Conservation (phyloP, 1,140 invertebrate species). For the Maconellicoccus hirsutus region DNA sequence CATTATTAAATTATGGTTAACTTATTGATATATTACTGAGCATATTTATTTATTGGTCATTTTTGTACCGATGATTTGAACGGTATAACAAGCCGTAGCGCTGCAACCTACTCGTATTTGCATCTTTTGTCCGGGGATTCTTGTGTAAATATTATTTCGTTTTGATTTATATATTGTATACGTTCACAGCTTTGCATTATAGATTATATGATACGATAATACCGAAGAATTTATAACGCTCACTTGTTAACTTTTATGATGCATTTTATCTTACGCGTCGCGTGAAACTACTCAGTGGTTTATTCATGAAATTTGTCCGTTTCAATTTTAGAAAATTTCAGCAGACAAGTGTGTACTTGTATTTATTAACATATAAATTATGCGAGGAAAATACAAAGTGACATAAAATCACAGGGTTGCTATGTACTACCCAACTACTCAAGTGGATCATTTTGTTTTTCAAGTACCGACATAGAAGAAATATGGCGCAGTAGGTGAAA, state of each 20-base stretch:
- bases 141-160: constrained; percentile 20
- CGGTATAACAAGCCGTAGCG: background rate
- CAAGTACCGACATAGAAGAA: no score
- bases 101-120: constrained; percentile 19
- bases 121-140: constrained; percentile 12
- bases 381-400: no score
- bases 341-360: background rate
- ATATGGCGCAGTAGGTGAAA: no score
- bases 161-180: constrained; percentile 18
- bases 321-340: background rate
- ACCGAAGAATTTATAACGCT: constrained; percentile 9
- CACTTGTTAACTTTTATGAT: background rate
- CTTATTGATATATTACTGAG: constrained; percentile 16
- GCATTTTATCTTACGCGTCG: background rate
- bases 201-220: constrained; percentile 20
- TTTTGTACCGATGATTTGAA: background rate
- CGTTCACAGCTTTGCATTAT: constrained; percentile 20
- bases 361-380: no score
- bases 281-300: background rate
- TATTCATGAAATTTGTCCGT: background rate
- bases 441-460: no score
- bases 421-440: no score
- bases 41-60: constrained; percentile 7
- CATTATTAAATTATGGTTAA: constrained; percentile 17
- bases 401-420: no score